Evolutionary conservation across 1,140 invertebrate species (phyloP).

Genomic region (Helicoverpa zea): DNA sequence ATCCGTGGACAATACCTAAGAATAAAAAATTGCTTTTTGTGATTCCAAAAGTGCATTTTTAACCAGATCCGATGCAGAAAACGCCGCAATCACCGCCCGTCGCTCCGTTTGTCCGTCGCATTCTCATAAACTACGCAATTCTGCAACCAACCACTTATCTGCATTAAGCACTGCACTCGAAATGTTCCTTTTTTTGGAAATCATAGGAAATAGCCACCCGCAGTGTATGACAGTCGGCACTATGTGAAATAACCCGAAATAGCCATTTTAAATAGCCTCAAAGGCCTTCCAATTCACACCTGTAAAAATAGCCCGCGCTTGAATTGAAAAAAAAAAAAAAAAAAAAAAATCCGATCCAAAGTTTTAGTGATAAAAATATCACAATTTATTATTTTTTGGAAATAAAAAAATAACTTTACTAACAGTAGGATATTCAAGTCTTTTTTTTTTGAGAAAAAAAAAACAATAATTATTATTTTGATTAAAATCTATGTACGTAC

Average conservation of each 20-base stretch:
- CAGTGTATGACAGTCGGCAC: constrained; percentile 80
- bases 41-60: background rate
- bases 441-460: no score
- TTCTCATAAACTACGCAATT: constrained; percentile 23
- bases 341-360: no score
- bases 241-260: background rate
- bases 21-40: background rate
- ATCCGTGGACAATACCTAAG: background rate
- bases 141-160: constrained; percentile 29
- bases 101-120: constrained; percentile 23
- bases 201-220: constrained; percentile 60
- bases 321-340: no score
- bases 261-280: background rate
- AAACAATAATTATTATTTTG: background rate
- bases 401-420: no score
- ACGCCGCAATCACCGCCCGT: constrained; percentile 8
- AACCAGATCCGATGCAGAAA: constrained; percentile 42
- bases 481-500: constrained; percentile 20
- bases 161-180: constrained; percentile 43
- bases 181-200: background rate
- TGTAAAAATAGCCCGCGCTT: no score
- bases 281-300: no score
- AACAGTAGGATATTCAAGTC: no score
- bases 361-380: no score
- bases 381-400: no score